Evolutionary conservation across 2,797 vertebrate species (phyloP).

Genomic region (Labroides dimidiatus): DNA sequence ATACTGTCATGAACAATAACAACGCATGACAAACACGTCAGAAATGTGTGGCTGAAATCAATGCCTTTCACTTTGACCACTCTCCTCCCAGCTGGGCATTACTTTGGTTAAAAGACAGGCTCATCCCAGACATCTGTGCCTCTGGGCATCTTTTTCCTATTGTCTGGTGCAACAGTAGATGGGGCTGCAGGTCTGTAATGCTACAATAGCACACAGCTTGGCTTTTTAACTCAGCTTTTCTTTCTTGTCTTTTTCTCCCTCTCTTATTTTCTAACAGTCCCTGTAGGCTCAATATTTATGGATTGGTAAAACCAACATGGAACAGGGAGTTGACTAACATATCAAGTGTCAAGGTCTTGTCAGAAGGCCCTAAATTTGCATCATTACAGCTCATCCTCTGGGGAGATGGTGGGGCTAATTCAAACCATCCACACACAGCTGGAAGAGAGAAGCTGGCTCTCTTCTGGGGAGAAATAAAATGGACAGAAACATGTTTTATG

Average conservation of each 20-base stretch:
- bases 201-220: constrained; percentile 18
- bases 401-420: constrained; percentile 74
- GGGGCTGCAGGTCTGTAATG: constrained; percentile 77
- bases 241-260: constrained; percentile 30
- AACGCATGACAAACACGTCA: constrained; percentile 41
- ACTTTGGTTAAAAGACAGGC: constrained; percentile 42
- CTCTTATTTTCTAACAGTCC: constrained; percentile 56
- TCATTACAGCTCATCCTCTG: constrained; percentile 69
- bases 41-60: constrained; percentile 33
- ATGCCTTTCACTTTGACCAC: constrained; percentile 43
- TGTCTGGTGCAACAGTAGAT: constrained; percentile 79
- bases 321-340: constrained; percentile 78
- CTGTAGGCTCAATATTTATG: constrained; percentile 75
- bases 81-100: constrained; percentile 35
- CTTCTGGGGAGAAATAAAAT: constrained; percentile 48
- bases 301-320: constrained; percentile 76
- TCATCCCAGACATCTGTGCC: constrained; percentile 58
- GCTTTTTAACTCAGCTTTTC: constrained; percentile 40
- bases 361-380: constrained; percentile 79
- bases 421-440: constrained; percentile 73
- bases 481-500: constrained; percentile 50
- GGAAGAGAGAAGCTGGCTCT: constrained; percentile 54
- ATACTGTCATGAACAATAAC: constrained; percentile 54
- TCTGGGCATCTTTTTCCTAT: constrained; percentile 51
- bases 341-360: constrained; percentile 80